phyloP scores from a whole-genome alignment of 2,888 invertebrate species.

The Chymomyza procnemis region DNA sequence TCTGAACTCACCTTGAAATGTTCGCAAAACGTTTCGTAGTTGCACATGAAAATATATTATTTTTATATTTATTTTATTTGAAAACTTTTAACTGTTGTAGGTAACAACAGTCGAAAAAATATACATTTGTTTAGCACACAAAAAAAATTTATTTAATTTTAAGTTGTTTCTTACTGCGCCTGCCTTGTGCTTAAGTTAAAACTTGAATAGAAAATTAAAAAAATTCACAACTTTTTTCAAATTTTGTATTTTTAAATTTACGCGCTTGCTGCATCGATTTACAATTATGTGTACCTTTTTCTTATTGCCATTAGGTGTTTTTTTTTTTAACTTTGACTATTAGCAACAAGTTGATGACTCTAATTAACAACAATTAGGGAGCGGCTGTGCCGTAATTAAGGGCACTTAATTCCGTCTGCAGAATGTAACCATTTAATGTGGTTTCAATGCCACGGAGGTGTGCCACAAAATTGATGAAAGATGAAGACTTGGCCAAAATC shows the following conservation, averaged over 20 bases:
- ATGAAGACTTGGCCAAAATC: no score
- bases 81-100: not conserved
- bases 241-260: not conserved
- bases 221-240: slow-evolving; percentile 7
- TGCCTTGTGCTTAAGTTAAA: not conserved
- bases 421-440: no score
- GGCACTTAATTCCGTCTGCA: no score
- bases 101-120: not conserved
- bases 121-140: not conserved
- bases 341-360: not conserved
- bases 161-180: not conserved
- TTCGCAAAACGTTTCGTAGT: slow-evolving; percentile 19
- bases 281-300: no score
- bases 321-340: not conserved
- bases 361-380: not conserved
- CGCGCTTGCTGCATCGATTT: not conserved
- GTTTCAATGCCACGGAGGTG: no score
- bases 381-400: no score
- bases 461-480: no score
- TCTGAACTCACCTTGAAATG: not conserved
- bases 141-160: slow-evolving; percentile 10
- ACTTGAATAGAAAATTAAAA: not conserved
- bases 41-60: slow-evolving; percentile 13
- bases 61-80: slow-evolving; percentile 12
- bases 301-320: not conserved